Evolutionary conservation across 1,140 invertebrate genomes (phyloP), one percentile per base, ranked within the genome.

Genomic region (Mesaphorura yosii): DNA sequence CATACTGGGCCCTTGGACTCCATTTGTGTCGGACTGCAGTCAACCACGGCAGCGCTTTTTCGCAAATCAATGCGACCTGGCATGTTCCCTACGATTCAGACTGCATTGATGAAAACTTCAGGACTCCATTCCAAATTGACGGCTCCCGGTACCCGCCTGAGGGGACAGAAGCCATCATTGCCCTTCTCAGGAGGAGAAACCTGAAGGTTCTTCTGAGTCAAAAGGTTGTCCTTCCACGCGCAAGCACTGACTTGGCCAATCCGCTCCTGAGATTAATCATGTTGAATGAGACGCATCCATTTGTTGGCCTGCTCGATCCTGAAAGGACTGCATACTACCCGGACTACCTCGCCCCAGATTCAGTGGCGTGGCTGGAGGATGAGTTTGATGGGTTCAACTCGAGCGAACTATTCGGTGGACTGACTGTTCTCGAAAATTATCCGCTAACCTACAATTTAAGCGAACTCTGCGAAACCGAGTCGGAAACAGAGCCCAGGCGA

Each of bases 21-120:
- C 60, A 63, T 38, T 34, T 63, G 28, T 63, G 60, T 25, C 29
- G 57, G n/a, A 17, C 28, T 25, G 10, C 37, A 2, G 23, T 3
- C 1, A 48, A 45, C 28, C 37, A 4, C 1, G 19, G 28, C n/a
- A 22, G 28, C 2, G 49, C 51, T 31, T 17, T 48, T 0, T 28
- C 52, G 1, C 7, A 58, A 15, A 45, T 61, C 2, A 3, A 5
- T 10, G 20, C 22, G 2, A 27, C 51, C 6, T 25, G 31, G 22
- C 15, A 39, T 17, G 55, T 63, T 52, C 51, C 53, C 6, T 63
- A 59, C 20, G 60, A 63, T 39, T 59, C 57, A 2, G 57, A 59
- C 44, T 63, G 60, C 37, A 56, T 59, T 19, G 47, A 53, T 29
- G 57, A 55, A 51, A 48, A 55, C 19, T 34, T 63, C 2, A 12